phyloP scores from a whole-genome alignment of 2,113 vertebrate genomes.

The Emydocephalus ijimae region DNA sequence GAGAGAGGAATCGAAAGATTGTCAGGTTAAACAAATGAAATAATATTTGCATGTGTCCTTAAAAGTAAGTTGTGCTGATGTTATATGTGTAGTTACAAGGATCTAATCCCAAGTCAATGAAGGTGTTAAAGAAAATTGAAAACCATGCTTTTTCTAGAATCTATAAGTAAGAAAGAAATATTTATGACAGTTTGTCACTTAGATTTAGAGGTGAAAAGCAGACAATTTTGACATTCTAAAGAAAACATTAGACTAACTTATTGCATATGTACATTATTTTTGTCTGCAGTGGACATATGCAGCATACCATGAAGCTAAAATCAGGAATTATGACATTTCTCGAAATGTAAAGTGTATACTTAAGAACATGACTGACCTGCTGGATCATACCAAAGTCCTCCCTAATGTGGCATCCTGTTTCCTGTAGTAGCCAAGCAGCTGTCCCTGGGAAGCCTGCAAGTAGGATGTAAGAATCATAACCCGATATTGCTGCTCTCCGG shows the following conservation, averaged over 20 bases:
- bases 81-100: background rate
- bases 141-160: constrained; percentile 26
- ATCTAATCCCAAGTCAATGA: constrained; percentile 19
- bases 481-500: background rate
- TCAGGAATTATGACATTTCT: background rate
- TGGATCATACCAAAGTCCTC: background rate
- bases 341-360: background rate
- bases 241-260: background rate
- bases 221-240: background rate
- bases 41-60: background rate
- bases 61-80: background rate
- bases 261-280: constrained; percentile 13
- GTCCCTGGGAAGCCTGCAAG: background rate
- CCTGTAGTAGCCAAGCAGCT: background rate
- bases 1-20: constrained; percentile 50
- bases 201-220: background rate
- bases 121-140: background rate
- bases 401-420: background rate
- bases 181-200: constrained; percentile 18
- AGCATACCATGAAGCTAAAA: background rate
- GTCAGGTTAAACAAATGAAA: constrained; percentile 49
- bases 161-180: constrained; percentile 30
- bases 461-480: background rate
- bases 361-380: background rate
- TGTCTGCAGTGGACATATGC: background rate